Percentiles rank a stretch among this genome's conserved stretches.
Evolutionary conservation across 2,888 invertebrate species (phyloP).

Genomic region (Parascotia fuliginaria): DNA sequence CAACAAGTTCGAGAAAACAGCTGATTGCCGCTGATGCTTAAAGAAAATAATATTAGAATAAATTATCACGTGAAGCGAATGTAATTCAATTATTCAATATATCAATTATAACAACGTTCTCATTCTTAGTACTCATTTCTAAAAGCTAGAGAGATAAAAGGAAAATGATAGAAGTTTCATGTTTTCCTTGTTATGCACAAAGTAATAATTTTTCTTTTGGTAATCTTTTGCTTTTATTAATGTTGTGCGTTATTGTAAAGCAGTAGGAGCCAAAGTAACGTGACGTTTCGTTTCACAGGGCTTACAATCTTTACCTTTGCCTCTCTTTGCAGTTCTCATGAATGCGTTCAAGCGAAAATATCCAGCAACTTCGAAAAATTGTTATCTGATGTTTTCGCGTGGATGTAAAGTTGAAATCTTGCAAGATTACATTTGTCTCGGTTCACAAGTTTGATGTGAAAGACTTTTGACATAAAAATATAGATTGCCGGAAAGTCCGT

Average conservation of each 20-base stretch:
- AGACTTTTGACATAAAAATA: slow-evolving; percentile 27
- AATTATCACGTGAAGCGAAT: too few species aligned
- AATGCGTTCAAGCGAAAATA: slow-evolving; percentile 62
- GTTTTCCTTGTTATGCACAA: slow-evolving; percentile 67
- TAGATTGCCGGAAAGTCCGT: slow-evolving; percentile 12
- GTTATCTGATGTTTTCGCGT: slow-evolving; percentile 54
- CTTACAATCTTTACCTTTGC: slow-evolving; percentile 53
- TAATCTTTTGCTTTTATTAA: slow-evolving; percentile 45
- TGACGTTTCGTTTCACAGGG: slow-evolving; percentile 42
- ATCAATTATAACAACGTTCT: slow-evolving; percentile 13
- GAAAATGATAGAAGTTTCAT: slow-evolving; percentile 63
- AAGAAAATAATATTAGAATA: slow-evolving; percentile 9
- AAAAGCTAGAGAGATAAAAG: slow-evolving; percentile 43
- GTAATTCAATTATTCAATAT: too few species aligned
- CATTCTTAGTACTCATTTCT: slow-evolving; percentile 30
- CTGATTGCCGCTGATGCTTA: too few species aligned
- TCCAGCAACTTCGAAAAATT: slow-evolving; percentile 59
- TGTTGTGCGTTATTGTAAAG: slow-evolving; percentile 49
- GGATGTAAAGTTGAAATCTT: slow-evolving; percentile 47
- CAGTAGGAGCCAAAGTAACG: slow-evolving; percentile 54
- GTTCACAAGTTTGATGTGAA: slow-evolving; percentile 25
- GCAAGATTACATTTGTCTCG: slow-evolving; percentile 36
- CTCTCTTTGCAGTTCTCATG: slow-evolving; percentile 56
- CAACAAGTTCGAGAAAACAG: not conserved
- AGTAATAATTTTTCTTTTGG: slow-evolving; percentile 55